Conservation (phyloP, 2,113 vertebrate species). For the Tachycineta bicolor region DNA sequence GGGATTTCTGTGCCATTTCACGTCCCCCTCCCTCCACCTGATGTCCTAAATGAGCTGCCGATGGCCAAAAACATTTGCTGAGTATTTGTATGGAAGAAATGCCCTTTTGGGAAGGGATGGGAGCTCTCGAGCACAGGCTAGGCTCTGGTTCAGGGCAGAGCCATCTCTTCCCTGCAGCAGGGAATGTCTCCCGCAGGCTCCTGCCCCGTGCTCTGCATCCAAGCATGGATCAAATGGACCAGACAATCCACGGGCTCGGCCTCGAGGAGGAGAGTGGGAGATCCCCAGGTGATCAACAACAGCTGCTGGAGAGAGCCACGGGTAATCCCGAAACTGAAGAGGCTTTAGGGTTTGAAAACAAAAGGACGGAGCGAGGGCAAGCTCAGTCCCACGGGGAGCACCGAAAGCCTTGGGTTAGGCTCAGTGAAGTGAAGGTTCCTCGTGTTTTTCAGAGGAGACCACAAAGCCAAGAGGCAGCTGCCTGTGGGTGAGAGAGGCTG, state of each 20-base stretch:
- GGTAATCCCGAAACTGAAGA: not conserved
- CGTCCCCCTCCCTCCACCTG: not conserved
- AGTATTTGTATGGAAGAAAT: not conserved
- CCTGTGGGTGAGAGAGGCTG: constrained; percentile 25
- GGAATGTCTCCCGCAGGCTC: not conserved
- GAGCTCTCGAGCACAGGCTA: not conserved
- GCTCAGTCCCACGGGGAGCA: not conserved
- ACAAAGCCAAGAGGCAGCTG: constrained; percentile 59
- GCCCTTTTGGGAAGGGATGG: not conserved
- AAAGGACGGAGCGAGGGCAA: not conserved
- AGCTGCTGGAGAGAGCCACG: not conserved
- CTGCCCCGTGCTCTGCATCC: not conserved
- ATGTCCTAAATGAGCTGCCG: not conserved
- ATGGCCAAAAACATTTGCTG: not conserved
- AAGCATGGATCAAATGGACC: not conserved
- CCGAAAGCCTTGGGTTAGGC: not conserved
- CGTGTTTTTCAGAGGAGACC: not conserved
- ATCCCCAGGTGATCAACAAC: not conserved
- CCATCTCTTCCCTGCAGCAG: not conserved
- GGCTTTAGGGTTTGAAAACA: not conserved
- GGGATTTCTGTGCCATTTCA: constrained; percentile 11
- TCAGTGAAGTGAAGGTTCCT: constrained; percentile 7
- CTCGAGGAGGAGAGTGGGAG: not conserved
- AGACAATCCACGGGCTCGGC: not conserved
- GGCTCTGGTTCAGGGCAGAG: not conserved